These are phyloP conservation scores for Delphinapterus leucas DNA, from an alignment of 2,113 vertebrate species.

Conservation along the genomic window DNA sequence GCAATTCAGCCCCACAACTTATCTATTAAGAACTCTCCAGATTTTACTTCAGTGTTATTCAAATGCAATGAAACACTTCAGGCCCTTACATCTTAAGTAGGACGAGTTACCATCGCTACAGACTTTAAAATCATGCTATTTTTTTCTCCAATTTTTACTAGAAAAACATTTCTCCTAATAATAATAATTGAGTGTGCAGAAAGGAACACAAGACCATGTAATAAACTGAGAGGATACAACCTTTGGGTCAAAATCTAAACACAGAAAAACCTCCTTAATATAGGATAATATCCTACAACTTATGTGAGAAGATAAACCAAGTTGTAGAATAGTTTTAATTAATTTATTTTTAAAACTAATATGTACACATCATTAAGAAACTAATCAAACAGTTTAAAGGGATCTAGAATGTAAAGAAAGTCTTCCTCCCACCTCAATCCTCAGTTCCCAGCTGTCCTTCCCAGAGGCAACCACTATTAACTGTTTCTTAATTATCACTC, in stretches of 20 bases:
- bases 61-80: neutral
- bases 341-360: slow-evolving; percentile 64
- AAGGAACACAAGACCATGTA: neutral
- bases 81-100: neutral
- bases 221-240: neutral
- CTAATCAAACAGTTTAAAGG: slow-evolving; percentile 66
- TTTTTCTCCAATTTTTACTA: slow-evolving; percentile 24
- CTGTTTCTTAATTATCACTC: slow-evolving; percentile 69
- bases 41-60: neutral
- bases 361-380: slow-evolving; percentile 54
- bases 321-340: slow-evolving; percentile 26
- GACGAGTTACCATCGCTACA: neutral
- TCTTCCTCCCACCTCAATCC: slow-evolving; percentile 37
- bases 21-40: neutral
- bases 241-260: slow-evolving; percentile 37
- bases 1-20: neutral
- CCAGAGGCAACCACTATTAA: slow-evolving; percentile 61
- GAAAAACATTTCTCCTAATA: slow-evolving; percentile 14
- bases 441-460: slow-evolving; percentile 61
- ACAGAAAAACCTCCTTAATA: neutral
- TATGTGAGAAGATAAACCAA: neutral
- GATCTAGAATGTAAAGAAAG: slow-evolving; percentile 16
- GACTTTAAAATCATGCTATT: neutral
- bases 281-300: neutral
- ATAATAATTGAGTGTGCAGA: neutral